Evolutionary conservation across 2,888 invertebrate genomes (phyloP).

Genomic region (Xestia sexstrigata): DNA sequence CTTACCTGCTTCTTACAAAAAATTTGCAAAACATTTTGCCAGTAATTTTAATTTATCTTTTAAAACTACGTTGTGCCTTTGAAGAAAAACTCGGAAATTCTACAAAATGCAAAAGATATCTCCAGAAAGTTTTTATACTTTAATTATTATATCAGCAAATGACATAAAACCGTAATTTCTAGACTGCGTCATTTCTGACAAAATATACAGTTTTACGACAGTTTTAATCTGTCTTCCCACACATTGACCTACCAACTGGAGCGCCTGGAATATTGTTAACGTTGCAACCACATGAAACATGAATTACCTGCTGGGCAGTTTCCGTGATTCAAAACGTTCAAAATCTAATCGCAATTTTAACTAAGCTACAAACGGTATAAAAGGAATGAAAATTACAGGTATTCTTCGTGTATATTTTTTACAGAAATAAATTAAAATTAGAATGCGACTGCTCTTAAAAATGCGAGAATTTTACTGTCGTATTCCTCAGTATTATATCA

Average conservation of each 20-base stretch:
- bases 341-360: not conserved
- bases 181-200: constrained; percentile 23
- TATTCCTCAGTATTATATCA: too few relatives aligned
- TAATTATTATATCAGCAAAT: constrained; percentile 20
- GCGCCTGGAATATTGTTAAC: constrained; percentile 5
- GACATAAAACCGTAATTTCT: not conserved
- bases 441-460: not conserved
- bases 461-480: too few relatives aligned
- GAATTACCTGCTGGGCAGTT: not conserved
- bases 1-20: not conserved
- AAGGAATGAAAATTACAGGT: not conserved
- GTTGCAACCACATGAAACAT: not conserved
- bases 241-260: not conserved
- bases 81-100: not conserved
- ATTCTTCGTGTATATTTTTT: too few relatives aligned
- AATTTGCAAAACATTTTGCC: not conserved
- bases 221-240: constrained; percentile 22
- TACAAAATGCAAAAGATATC: not conserved
- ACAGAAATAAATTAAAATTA: not conserved
- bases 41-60: not conserved
- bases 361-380: not conserved
- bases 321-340: not conserved
- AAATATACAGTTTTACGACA: constrained; percentile 11
- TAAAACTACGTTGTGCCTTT: not conserved
- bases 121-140: constrained; percentile 2